Conservation (phyloP, 2,113 vertebrate species). For the Calypte anna region DNA sequence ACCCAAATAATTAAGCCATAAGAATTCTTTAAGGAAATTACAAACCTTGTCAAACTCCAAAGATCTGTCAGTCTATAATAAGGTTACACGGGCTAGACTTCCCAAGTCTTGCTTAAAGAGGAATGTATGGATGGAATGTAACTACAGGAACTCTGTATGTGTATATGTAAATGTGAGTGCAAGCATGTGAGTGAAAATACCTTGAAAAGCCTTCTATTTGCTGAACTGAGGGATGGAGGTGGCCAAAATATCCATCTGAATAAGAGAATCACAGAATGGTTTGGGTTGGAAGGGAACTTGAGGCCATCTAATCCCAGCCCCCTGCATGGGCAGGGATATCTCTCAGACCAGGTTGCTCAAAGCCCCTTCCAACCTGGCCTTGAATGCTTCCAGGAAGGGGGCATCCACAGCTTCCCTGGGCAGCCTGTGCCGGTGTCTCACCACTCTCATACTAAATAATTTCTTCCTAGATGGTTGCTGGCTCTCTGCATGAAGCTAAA, state of each 20-base stretch:
- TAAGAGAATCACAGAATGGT: too few species aligned
- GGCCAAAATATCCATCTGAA: background rate
- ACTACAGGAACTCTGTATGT: background rate
- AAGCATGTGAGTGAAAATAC: background rate
- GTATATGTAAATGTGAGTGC: background rate
- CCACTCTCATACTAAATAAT: too few species aligned
- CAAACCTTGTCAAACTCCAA: background rate
- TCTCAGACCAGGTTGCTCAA: too few species aligned
- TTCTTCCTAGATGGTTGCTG: background rate
- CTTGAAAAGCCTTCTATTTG: rapidly evolving
- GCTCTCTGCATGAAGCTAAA: background rate
- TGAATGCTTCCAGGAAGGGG: too few species aligned
- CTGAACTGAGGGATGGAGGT: rapidly evolving
- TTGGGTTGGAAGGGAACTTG: too few species aligned
- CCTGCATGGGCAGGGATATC: too few species aligned
- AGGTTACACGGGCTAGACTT: background rate
- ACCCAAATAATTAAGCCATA: background rate
- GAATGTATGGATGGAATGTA: background rate
- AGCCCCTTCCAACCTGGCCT: too few species aligned
- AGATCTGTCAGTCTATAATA: background rate
- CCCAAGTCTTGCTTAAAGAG: background rate
- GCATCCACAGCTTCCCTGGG: too few species aligned
- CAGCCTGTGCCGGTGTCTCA: too few species aligned
- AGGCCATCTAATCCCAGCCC: too few species aligned
- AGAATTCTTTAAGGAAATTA: conserved; percentile 5